Evolutionary conservation across 2,888 invertebrate genomes (phyloP), one percentile per base, ranked within the genome.

Genomic region (Zhuqinia jingwanae): DNA sequence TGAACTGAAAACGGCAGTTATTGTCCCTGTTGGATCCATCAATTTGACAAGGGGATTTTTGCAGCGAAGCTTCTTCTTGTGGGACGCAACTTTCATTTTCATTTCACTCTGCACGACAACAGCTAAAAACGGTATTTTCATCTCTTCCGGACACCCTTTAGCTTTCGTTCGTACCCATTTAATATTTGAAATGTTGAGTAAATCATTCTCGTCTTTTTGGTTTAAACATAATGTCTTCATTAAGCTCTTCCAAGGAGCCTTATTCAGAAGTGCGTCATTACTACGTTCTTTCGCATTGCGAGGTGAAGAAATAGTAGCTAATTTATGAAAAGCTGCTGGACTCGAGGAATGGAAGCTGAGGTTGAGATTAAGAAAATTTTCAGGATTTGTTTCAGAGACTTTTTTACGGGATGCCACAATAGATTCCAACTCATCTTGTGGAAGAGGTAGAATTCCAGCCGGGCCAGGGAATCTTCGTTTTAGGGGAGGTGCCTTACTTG

Each of bases 391-490:
- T 45, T 30, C 50, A 1, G 56, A n/a, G 5, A 63, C 70, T 17
- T 56, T 70, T 36, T 87, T 70, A 81, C 17, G 11, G 80, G 82
- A 75, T 82, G 78, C n/a, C 5, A 45, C 63, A 42, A 89, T 58
- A 20, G 56, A 60, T 45, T 77, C 47, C 1, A 75, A 60, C 60
- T 88, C 85, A 6, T 45, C 53, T 10, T 42, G 45, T 0, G 63
- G 53, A 17, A 89, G 60, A 2, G 90, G 90, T 8, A 90, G 77
- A 13, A 89, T 25, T 0, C 90, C 90, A 8, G 90, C 90, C n/a
- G 89, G 89, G 0, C 89, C 89, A 10, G 89, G 89, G 76, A 90
- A 90, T 53, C 85, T 56, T 8, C 88, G 76, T 63, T 88, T 89
- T 11, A 20, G 6, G 15, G 80, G 68, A 11, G 47, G 25, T 10